Evolutionary conservation across 2,113 vertebrate genomes (phyloP), one percentile per base, ranked within the genome.

Genomic region (Alouatta palliata): DNA sequence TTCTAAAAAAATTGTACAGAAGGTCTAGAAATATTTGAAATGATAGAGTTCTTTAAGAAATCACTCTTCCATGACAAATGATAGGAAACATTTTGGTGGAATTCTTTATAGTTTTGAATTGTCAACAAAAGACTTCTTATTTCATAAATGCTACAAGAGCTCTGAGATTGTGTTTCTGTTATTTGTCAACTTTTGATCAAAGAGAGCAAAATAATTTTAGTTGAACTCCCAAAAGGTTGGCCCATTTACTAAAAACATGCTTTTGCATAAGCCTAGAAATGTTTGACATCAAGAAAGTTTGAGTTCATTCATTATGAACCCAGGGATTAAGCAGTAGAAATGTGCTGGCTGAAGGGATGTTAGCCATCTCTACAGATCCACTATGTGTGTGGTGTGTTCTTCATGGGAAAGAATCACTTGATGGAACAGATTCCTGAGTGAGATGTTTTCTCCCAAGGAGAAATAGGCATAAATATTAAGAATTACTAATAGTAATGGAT

Each of bases 381-480:
- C 77, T 80, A 6, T 19, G n/a, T 82, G 12, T 19, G n/a, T 82
- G 61, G 76, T 52, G 30, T 89, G 17, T 64, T 89, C 73, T 89
- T 90, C 70, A 56, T 68, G 81, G 83, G 80, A 97, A 94, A 91
- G 77, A 70, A 30, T 97, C 66, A 47, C 37, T 92, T 61, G 49
- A 61, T 73, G 56, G 49, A 94, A 80, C n/a, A 92, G 85, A 94
- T 93, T 96, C 82, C 43, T 35, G 40, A 93, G 27, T 88, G 94
- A 76, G 76, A 93, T 92, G 88, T 82, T 93, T 93, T 88, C 94
- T 71, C 91, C 94, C 87, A 86, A 76, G 87, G 40, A 97, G 95
- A 95, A 97, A 94, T 66, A 97, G 76, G 76, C 66, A 83, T 97
- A 97, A 96, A 94, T 95, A 97, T 91, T 95, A 95, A 95, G 87